Conservation (phyloP, 2,888 invertebrate genomes). For the Pheosia gnoma region DNA sequence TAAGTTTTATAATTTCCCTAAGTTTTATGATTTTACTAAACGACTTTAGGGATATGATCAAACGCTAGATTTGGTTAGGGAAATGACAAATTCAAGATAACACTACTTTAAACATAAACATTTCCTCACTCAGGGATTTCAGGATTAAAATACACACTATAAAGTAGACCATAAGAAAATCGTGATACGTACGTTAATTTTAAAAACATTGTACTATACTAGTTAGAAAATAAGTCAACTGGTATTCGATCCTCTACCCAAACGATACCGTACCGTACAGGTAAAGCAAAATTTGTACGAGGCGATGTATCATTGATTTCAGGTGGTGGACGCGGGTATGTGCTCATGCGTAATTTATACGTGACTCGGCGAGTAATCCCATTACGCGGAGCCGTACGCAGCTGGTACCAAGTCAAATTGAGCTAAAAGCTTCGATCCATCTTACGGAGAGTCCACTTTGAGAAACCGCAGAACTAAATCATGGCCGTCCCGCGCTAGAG, state of each 20-base stretch:
- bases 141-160: no score
- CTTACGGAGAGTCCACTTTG: conserved; percentile 72
- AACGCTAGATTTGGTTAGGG: no score
- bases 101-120: no score
- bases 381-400: conserved; percentile 60
- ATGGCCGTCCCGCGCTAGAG: conserved; percentile 55
- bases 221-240: not conserved
- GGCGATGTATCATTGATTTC: conserved; percentile 47
- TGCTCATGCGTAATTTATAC: conserved; percentile 65
- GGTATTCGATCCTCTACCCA: not conserved
- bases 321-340: conserved; percentile 43
- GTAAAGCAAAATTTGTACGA: conserved; percentile 28
- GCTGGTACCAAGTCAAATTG: conserved; percentile 67
- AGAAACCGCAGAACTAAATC: conserved; percentile 72
- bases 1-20: no score
- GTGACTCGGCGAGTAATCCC: conserved; percentile 57
- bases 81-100: no score
- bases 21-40: no score
- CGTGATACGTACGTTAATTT: no score
- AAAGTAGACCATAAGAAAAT: no score
- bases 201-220: not conserved
- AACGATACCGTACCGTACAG: not conserved
- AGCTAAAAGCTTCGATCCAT: conserved; percentile 80
- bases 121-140: no score
- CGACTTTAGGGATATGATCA: no score